Conservation (phyloP, 2,113 vertebrate species). For the Arvicanthis niloticus region DNA sequence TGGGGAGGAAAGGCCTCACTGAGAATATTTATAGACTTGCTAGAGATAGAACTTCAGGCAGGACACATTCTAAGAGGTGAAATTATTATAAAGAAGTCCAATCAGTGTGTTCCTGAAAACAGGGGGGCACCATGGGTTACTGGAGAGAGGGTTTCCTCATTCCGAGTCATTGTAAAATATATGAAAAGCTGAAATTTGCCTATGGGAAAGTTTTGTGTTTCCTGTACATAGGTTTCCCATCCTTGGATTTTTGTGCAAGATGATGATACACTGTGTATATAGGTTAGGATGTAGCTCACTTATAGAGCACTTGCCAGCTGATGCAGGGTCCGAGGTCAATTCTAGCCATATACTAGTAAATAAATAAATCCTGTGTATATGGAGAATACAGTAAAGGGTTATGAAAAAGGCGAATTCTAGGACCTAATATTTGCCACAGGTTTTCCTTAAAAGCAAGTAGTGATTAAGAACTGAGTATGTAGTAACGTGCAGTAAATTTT, state of each 20-base stretch:
- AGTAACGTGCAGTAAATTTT: not conserved
- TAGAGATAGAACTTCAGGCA: constrained; percentile 11
- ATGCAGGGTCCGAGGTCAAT: no score
- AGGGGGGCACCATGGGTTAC: not conserved
- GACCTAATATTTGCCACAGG: not conserved
- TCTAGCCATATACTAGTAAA: not conserved
- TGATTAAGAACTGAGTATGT: not conserved
- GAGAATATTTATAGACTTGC: constrained; percentile 2
- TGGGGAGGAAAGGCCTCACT: not conserved
- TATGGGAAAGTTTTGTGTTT: not conserved
- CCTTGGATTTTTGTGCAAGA: not conserved
- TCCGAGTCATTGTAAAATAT: not conserved
- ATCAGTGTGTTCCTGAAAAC: not conserved
- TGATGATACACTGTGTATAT: not conserved
- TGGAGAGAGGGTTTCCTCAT: not conserved
- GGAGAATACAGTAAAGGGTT: not conserved
- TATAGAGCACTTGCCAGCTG: not conserved
- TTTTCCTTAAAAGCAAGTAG: not conserved
- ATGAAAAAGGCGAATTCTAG: not conserved
- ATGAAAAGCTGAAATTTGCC: constrained; percentile 5
- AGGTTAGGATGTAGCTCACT: not conserved
- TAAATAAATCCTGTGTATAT: not conserved
- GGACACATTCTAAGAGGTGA: not conserved
- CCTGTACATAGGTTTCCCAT: not conserved
- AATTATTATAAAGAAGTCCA: constrained; percentile 22